Evolutionary conservation across 2,888 invertebrate genomes (phyloP).

Genomic region (Isoperla grammatica): DNA sequence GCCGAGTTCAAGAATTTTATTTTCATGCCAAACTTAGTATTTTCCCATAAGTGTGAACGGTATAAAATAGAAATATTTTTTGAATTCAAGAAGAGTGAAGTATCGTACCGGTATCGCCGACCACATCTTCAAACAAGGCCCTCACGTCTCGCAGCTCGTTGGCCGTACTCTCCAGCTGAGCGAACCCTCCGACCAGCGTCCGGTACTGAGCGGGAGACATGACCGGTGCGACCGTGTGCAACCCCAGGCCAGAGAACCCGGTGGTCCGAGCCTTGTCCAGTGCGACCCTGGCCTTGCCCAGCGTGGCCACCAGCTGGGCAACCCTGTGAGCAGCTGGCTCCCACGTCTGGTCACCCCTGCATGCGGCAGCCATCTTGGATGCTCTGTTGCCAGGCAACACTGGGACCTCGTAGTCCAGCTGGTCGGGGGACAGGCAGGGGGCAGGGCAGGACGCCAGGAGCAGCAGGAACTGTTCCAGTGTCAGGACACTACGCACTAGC

Average conservation of each 20-base stretch:
- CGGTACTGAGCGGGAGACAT: constrained; percentile 4
- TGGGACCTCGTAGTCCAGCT: constrained; percentile 3
- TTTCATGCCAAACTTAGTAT: too few species aligned
- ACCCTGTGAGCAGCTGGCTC: constrained; percentile 14
- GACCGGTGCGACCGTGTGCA: not conserved
- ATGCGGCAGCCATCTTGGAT: not conserved
- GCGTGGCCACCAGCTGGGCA: not conserved
- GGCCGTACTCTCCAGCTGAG: not conserved
- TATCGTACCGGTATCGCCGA: too few species aligned
- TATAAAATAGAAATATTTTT: too few species aligned
- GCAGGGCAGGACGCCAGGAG: constrained; percentile 38
- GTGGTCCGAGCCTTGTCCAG: not conserved
- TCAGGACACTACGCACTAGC: constrained; percentile 29
- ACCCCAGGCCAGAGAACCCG: not conserved
- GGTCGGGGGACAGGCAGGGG: not conserved
- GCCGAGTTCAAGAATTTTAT: too few species aligned
- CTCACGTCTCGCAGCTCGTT: not conserved
- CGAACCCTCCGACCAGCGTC: constrained; percentile 1
- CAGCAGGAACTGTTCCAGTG: constrained; percentile 37
- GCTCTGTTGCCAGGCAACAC: not conserved
- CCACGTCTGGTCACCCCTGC: constrained; percentile 25
- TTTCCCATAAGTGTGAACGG: too few species aligned
- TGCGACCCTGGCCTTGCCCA: constrained; percentile 13
- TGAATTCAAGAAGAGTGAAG: too few species aligned
- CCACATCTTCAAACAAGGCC: not conserved